Evolutionary conservation across 1,140 invertebrate genomes (phyloP).

Genomic region (Drosophila burlai): DNA sequence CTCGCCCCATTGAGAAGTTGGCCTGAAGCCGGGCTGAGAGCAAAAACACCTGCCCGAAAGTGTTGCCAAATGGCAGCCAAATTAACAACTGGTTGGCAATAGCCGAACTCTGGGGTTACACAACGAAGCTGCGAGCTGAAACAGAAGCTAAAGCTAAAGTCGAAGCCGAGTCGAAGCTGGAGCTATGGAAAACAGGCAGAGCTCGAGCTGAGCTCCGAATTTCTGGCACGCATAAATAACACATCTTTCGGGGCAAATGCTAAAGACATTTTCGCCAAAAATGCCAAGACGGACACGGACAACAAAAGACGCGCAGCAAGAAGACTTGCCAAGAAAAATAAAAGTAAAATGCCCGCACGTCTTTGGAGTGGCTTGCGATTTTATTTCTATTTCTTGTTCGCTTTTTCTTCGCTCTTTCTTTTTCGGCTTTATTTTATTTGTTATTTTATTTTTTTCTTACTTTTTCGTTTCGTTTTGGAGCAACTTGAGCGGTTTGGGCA

Average conservation of each 20-base stretch:
- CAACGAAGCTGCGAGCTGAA: conserved; percentile 37
- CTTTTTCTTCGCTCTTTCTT: conserved; percentile 9
- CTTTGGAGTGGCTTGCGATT: conserved; percentile 35
- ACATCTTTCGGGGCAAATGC: conserved; percentile 31
- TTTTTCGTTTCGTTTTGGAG: conserved; percentile 33
- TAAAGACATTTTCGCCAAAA: conserved; percentile 45
- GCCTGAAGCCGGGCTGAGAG: conserved; percentile 15
- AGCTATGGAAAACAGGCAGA: conserved; percentile 3
- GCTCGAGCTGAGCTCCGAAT: conserved; percentile 19
- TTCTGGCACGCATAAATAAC: conserved; percentile 56
- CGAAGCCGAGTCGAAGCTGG: background rate
- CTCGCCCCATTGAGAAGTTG: conserved; percentile 40
- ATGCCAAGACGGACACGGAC: conserved; percentile 25
- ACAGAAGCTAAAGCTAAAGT: conserved; percentile 3
- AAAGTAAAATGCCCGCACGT: conserved; percentile 48
- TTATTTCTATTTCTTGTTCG: conserved; percentile 34
- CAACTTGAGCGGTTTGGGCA: conserved; percentile 47
- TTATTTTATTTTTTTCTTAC: conserved; percentile 7
- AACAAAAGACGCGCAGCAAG: conserved; percentile 31
- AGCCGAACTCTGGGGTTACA: conserved; percentile 53
- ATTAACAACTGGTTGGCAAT: conserved; percentile 74
- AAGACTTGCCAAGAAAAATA: conserved; percentile 59
- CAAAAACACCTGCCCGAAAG: conserved; percentile 46
- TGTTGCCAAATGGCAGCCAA: conserved; percentile 64
- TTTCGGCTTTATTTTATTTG: conserved; percentile 13